Base-by-base conservation (phyloP, 2,113 vertebrate genomes). In the Rhinoderma darwinii region DNA sequence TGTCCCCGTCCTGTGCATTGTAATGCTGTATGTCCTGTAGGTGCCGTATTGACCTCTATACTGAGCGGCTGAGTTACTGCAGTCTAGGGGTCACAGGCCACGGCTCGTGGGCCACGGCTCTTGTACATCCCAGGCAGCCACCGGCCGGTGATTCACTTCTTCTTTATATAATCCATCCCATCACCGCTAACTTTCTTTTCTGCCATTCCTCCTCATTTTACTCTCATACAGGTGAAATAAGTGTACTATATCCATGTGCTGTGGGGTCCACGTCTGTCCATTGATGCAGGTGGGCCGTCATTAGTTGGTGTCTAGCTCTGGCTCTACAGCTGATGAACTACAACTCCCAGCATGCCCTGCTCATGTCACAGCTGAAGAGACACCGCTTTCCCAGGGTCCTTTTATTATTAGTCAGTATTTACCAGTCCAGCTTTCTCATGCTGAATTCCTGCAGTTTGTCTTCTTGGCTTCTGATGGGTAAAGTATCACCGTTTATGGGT, bases 171-270 rank as follows among this genome's bases (percentile, higher is more conserved):
- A 30, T 37, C 30, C 78, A 81, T 81, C 54, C 35, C 78, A 81
- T 81, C 22, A 2, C 56, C 5, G 78, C 77, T 77, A 77, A 77
- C 74, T 61, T 81, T 61, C 54, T 39, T 81, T 81, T 81, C 15
- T 81, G 37, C 78, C 56, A 61, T 81, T 43, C 47, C 27, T 39
- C 35, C 30, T 35, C 54, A 63, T 43, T 18, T 79, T 61, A 17
- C 22, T 54, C 17, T 32, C 54, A 41, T 39, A 80, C 35, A 61
- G 78, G 78, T 43, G 54, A 81, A 15, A 61, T 76, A 9, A 30
- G n/a, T 11, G 2, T 15, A 20, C 9, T 4, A 47, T 43, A 27
- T 5, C 17, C 74, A 17, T 50, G 44, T 27, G 73, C 41, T n/a
- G 15, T 30, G 0, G 76, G 5, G 50, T 18, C 14, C 77, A 9